A percentile compares a stretch with the other conserved stretches of the same genome.
phyloP scores from a whole-genome alignment of 2,888 invertebrate species.

The Acrobasis consociella region DNA sequence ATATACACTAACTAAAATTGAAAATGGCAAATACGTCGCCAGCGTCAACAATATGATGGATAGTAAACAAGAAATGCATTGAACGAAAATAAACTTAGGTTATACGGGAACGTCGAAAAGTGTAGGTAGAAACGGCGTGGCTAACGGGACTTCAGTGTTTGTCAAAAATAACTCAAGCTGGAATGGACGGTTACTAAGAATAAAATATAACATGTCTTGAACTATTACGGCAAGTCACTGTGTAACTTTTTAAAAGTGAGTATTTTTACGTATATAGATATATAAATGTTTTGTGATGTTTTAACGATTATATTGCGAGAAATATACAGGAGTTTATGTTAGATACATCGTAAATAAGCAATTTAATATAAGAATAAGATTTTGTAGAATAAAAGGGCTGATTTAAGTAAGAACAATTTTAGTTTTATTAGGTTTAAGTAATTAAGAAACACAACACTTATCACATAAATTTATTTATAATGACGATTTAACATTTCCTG shows the following conservation, averaged over 20 bases:
- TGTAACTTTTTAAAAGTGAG: neutral
- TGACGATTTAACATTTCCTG: too few species aligned
- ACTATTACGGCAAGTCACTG: neutral
- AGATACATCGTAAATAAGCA: too few species aligned
- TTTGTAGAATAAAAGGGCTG: too few species aligned
- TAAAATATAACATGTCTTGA: constrained; percentile 13
- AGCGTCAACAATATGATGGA: constrained; percentile 67
- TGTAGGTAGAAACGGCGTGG: constrained; percentile 48
- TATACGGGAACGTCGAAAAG: constrained; percentile 56
- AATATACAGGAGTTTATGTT: too few species aligned
- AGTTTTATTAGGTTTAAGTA: too few species aligned
- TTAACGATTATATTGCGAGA: neutral
- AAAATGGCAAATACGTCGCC: constrained; percentile 55
- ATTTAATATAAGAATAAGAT: too few species aligned
- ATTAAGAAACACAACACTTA: too few species aligned
- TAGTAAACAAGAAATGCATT: constrained; percentile 67
- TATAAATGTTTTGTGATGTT: neutral
- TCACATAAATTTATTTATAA: too few species aligned
- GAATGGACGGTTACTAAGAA: constrained; percentile 28
- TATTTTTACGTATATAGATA: neutral
- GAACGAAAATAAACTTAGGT: constrained; percentile 67
- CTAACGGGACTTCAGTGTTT: constrained; percentile 51
- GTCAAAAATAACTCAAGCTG: constrained; percentile 54
- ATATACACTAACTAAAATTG: constrained; percentile 46
- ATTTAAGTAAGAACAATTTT: too few species aligned